Conservation (phyloP, 64 coral and sea anemone species). For the Stylophora pistillata region DNA sequence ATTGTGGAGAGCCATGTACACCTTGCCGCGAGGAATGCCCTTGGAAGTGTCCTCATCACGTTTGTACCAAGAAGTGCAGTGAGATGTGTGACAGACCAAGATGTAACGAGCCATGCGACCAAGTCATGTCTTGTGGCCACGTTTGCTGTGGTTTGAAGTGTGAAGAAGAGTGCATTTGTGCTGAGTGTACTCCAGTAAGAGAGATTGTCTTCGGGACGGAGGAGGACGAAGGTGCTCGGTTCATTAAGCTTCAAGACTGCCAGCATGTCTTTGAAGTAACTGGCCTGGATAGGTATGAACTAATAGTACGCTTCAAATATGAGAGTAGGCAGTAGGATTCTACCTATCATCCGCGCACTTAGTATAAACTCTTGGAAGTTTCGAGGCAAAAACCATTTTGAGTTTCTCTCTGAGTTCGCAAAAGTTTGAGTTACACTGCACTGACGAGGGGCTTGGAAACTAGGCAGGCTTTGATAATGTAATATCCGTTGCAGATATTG, state of each 20-base stretch:
- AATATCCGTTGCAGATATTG: too few relatives aligned
- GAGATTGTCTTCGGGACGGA: slow-evolving; percentile 26
- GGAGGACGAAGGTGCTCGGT: slow-evolving; percentile 70
- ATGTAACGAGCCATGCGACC: slow-evolving; percentile 48
- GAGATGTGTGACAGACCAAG: slow-evolving; percentile 54
- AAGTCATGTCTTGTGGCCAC: not conserved
- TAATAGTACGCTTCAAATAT: too few relatives aligned
- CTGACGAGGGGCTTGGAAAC: too few relatives aligned
- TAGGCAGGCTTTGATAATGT: too few relatives aligned
- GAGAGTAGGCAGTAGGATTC: too few relatives aligned
- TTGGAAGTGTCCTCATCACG: slow-evolving; percentile 54
- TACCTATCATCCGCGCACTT: too few relatives aligned
- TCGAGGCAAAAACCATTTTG: too few relatives aligned
- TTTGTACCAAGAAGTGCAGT: slow-evolving; percentile 45
- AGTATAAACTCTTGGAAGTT: too few relatives aligned
- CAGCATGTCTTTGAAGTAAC: slow-evolving; percentile 74
- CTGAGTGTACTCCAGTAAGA: slow-evolving; percentile 11
- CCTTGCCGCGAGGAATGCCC: slow-evolving; percentile 18
- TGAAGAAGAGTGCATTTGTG: slow-evolving; percentile 48
- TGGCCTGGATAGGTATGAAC: slow-evolving; percentile 42
- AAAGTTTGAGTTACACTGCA: too few relatives aligned
- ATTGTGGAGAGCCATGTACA: slow-evolving; percentile 51
- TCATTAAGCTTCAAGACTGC: slow-evolving; percentile 70
- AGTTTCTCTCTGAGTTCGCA: too few relatives aligned
- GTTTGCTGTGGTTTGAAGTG: slow-evolving; percentile 53